Evolutionary conservation across 2,797 vertebrate species (phyloP).

Genomic region (Poecilia gillii): DNA sequence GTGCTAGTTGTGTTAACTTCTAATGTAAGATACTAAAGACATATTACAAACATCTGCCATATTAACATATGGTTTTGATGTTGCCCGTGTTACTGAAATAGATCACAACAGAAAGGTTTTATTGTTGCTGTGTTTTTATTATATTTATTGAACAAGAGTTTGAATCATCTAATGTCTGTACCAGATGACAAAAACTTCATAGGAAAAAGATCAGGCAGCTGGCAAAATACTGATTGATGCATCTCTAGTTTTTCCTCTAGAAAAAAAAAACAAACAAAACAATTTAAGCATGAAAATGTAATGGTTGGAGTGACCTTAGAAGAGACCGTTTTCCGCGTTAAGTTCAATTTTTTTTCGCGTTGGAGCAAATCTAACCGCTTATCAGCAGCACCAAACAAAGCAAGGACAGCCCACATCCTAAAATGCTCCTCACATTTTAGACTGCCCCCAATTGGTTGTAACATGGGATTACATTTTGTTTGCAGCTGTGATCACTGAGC

Average conservation of each 20-base stretch:
- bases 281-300: background rate
- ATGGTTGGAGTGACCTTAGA: background rate
- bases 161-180: background rate
- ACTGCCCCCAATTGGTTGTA: background rate
- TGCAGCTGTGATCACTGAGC: background rate
- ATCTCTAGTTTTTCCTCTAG: background rate
- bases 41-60: background rate
- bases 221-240: background rate
- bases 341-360: background rate
- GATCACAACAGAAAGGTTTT: background rate
- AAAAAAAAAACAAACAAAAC: too few relatives aligned
- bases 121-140: background rate
- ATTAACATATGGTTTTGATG: background rate
- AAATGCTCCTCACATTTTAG: background rate
- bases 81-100: background rate
- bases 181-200: background rate
- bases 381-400: background rate
- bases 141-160: background rate
- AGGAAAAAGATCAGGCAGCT: background rate
- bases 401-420: background rate
- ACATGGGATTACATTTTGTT: background rate
- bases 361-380: background rate
- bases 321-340: background rate
- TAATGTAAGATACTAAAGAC: background rate
- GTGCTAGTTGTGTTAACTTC: background rate